Conservation (phyloP, 2,888 invertebrate species). For the Thymelicus lineola region DNA sequence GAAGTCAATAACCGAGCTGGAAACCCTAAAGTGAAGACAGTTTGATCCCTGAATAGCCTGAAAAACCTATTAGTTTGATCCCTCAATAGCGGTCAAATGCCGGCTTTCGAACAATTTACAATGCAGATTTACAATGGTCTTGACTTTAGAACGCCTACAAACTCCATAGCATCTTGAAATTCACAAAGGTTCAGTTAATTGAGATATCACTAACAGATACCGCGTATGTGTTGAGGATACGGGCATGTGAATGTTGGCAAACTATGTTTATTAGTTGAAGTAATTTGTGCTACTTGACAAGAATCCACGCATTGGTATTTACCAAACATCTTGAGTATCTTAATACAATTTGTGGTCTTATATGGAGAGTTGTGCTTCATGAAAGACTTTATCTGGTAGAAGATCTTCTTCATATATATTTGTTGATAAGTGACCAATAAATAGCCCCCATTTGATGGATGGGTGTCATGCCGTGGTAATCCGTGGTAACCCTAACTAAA, state of each 20-base stretch:
- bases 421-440: too few relatives aligned
- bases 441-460: too few relatives aligned
- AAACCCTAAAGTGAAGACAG: not conserved
- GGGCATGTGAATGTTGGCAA: not conserved
- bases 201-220: slow-evolving; percentile 19
- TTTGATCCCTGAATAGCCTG: slow-evolving; percentile 13
- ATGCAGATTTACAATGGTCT: not conserved
- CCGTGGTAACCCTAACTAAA: too few relatives aligned
- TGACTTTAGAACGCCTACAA: not conserved
- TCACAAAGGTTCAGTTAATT: slow-evolving; percentile 17
- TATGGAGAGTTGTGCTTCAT: not conserved
- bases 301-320: slow-evolving; percentile 10
- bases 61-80: slow-evolving; percentile 15
- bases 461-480: too few relatives aligned
- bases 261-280: slow-evolving; percentile 8
- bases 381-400: not conserved
- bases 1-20: too few relatives aligned
- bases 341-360: not conserved
- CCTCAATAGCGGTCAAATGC: slow-evolving; percentile 16
- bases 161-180: slow-evolving; percentile 7
- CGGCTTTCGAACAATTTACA: slow-evolving; percentile 13
- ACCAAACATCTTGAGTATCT: slow-evolving; percentile 3
- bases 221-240: not conserved
- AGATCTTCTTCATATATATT: not conserved
- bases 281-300: slow-evolving; percentile 8